A percentile compares a stretch with the other conserved stretches of the same genome.
Conservation (phyloP, 1,140 invertebrate genomes). For the Hycleus cichorii region DNA sequence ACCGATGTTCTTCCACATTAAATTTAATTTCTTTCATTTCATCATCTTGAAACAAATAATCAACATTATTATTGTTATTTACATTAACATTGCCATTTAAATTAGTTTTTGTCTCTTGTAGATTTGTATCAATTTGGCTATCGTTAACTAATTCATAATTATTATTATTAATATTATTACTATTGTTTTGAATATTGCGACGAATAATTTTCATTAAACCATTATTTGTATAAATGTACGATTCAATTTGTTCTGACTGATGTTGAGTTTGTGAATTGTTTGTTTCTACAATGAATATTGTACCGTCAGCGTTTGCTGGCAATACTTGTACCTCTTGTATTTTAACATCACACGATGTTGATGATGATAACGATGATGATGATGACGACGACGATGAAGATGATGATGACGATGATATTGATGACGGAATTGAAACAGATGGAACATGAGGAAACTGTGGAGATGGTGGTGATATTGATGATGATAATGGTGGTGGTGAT, state of each 20-base stretch:
- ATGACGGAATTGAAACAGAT: neutral
- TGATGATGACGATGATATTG: neutral
- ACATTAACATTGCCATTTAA: too few relatives aligned
- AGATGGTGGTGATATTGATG: neutral
- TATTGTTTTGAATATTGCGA: slow-evolving; percentile 3
- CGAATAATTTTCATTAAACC: slow-evolving; percentile 24
- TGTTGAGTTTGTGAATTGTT: slow-evolving; percentile 19
- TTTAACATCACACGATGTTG: slow-evolving; percentile 4
- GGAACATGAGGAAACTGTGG: too few relatives aligned
- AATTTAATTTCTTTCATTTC: too few relatives aligned
- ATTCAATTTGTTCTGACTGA: slow-evolving; percentile 24
- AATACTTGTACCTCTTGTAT: slow-evolving; percentile 35
- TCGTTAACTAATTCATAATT: neutral
- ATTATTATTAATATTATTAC: neutral
- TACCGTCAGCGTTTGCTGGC: slow-evolving; percentile 36
- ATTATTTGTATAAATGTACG: slow-evolving; percentile 30
- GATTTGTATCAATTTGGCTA: neutral
- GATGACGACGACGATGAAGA: neutral
- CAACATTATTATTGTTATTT: too few relatives aligned
- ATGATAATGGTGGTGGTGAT: neutral
- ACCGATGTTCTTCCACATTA: too few relatives aligned
- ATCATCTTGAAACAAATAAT: too few relatives aligned
- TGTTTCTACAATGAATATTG: slow-evolving; percentile 36
- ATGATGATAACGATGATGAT: neutral
- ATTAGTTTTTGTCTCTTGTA: neutral